A percentile compares a stretch with the other conserved stretches of the same genome.
Conservation (phyloP, 2,797 vertebrate genomes). For the Anguilla marmorata region DNA sequence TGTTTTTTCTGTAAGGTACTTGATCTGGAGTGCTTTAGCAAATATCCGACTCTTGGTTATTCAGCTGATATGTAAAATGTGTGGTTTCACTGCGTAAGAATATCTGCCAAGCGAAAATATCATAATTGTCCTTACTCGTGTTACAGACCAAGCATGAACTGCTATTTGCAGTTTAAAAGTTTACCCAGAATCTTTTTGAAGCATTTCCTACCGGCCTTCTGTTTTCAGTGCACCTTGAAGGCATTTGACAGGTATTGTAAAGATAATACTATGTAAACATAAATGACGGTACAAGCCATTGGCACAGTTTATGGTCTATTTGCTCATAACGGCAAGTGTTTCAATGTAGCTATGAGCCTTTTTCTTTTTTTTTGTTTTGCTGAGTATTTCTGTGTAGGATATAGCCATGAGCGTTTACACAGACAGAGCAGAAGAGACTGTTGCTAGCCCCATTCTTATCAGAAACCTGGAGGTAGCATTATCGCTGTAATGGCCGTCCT, state of each 20-base stretch:
- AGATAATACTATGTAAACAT: not conserved
- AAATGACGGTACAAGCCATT: not conserved
- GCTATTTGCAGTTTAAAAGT: slow-evolving; percentile 10
- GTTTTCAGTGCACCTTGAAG: not conserved
- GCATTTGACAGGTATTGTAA: not conserved
- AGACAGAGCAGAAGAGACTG: no score
- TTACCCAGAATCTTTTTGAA: not conserved
- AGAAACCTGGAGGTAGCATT: not conserved
- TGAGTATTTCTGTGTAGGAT: not conserved
- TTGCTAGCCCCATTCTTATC: not conserved
- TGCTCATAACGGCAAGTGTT: not conserved
- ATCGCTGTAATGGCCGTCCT: not conserved
- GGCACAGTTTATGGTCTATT: not conserved
- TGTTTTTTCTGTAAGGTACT: not conserved
- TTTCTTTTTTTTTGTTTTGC: not conserved
- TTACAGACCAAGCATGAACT: not conserved
- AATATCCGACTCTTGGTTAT: not conserved
- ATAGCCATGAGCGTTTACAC: no score
- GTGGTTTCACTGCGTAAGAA: not conserved
- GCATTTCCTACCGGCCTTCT: not conserved
- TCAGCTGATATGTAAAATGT: not conserved
- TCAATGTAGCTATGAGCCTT: not conserved
- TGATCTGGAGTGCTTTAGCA: not conserved
- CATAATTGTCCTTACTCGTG: not conserved
- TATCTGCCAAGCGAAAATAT: not conserved